Conservation (phyloP, 2,888 invertebrate species). For the Molorchus minor region DNA sequence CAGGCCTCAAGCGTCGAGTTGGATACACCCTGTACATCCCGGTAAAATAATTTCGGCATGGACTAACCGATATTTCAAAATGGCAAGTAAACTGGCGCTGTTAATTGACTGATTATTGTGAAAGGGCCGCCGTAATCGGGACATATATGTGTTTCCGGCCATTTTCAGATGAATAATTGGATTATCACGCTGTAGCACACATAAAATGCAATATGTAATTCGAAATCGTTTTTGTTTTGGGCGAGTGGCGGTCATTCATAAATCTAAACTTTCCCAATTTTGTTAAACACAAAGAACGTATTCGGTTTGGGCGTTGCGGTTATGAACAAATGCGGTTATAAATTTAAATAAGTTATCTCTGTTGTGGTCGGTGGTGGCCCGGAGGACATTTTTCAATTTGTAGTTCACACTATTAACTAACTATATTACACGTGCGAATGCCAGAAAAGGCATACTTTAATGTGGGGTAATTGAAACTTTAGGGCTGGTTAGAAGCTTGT, state of each 20-base stretch:
- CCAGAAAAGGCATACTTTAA: too few relatives aligned
- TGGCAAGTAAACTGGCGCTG: slow-evolving; percentile 23
- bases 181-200: slow-evolving; percentile 42
- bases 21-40: too few relatives aligned
- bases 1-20: too few relatives aligned
- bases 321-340: slow-evolving; percentile 7
- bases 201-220: slow-evolving; percentile 48
- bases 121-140: slow-evolving; percentile 22
- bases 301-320: slow-evolving; percentile 29
- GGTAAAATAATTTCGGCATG: slow-evolving; percentile 21
- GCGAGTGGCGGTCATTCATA: slow-evolving; percentile 36
- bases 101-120: slow-evolving; percentile 32
- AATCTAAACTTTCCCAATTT: slow-evolving; percentile 36
- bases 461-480: too few relatives aligned
- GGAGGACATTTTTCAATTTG: too few relatives aligned
- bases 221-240: slow-evolving; percentile 43
- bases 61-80: slow-evolving; percentile 28
- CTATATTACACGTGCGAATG: too few relatives aligned
- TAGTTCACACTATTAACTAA: too few relatives aligned
- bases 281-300: slow-evolving; percentile 27
- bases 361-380: background rate
- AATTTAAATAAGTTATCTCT: background rate
- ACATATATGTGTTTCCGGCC: slow-evolving; percentile 47
- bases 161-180: slow-evolving; percentile 51
- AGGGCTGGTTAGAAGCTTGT: too few relatives aligned